Evolutionary conservation across 2,888 invertebrate genomes (phyloP).

Genomic region (Psylliodes chrysocephalus): DNA sequence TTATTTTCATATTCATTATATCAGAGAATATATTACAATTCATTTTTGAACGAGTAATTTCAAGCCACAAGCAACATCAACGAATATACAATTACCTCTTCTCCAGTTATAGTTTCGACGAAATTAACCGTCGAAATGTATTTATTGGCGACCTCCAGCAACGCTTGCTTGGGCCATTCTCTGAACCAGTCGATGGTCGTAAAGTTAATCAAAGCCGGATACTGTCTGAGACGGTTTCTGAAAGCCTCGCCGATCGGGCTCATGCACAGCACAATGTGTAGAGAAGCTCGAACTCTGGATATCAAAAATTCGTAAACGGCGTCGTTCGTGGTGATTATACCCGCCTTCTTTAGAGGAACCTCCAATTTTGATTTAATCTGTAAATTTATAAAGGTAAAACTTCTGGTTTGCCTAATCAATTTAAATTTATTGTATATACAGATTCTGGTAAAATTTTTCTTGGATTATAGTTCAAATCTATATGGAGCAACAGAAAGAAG

Average conservation of each 20-base stretch:
- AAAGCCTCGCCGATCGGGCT: conserved; percentile 90
- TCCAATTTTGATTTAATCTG: conserved; percentile 73
- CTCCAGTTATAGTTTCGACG: conserved; percentile 75
- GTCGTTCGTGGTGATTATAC: conserved; percentile 73
- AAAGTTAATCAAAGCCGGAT: conserved; percentile 87
- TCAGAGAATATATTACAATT: too few species aligned
- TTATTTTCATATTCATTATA: too few species aligned
- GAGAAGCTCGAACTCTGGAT: conserved; percentile 77
- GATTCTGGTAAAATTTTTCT: too few species aligned
- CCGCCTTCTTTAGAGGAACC: conserved; percentile 69
- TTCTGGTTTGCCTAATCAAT: too few species aligned
- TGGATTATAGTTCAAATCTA: too few species aligned
- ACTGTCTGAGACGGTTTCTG: conserved; percentile 85
- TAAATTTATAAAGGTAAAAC: background rate
- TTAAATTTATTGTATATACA: too few species aligned
- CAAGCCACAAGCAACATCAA: too few species aligned
- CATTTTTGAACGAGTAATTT: too few species aligned
- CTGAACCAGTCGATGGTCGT: conserved; percentile 92
- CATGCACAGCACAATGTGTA: conserved; percentile 87
- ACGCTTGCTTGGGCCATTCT: conserved; percentile 88
- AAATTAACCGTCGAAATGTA: conserved; percentile 80
- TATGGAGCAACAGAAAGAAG: too few species aligned
- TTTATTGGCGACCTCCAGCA: conserved; percentile 89
- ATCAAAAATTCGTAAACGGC: conserved; percentile 80
- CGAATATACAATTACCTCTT: too few species aligned